Conservation (phyloP, 2,797 vertebrate genomes). For the Melanotaenia boesemani region DNA sequence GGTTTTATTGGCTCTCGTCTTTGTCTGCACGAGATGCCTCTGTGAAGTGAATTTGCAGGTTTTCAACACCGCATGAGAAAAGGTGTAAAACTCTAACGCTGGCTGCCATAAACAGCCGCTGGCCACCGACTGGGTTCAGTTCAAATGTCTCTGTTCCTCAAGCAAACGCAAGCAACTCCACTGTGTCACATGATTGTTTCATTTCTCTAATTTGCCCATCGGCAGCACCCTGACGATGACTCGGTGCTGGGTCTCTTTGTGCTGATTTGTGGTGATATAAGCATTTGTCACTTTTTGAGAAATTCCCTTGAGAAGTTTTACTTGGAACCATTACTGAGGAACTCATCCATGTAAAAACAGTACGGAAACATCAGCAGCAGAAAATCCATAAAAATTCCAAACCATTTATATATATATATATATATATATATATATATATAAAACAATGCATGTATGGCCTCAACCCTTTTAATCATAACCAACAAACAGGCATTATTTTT, state of each 20-base stretch:
- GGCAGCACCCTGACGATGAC: slow-evolving; percentile 9
- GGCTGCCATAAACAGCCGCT: slow-evolving; percentile 46
- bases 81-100: slow-evolving; percentile 49
- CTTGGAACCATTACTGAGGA: too few species aligned
- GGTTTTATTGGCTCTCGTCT: slow-evolving; percentile 57
- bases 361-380: too few species aligned
- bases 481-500: too few species aligned
- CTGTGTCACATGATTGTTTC: background rate
- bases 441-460: too few species aligned
- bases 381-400: too few species aligned
- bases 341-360: too few species aligned
- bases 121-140: background rate
- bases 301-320: background rate
- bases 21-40: slow-evolving; percentile 49
- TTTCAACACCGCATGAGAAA: slow-evolving; percentile 75
- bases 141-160: background rate
- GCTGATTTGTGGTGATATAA: background rate
- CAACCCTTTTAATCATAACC: too few species aligned
- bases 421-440: too few species aligned
- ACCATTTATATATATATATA: too few species aligned
- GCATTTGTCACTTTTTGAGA: background rate
- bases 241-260: background rate
- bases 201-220: slow-evolving; percentile 19
- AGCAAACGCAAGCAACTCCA: background rate
- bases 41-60: slow-evolving; percentile 71